phyloP scores from a whole-genome alignment of 1,140 invertebrate genomes.

The Neodiprion virginianus region DNA sequence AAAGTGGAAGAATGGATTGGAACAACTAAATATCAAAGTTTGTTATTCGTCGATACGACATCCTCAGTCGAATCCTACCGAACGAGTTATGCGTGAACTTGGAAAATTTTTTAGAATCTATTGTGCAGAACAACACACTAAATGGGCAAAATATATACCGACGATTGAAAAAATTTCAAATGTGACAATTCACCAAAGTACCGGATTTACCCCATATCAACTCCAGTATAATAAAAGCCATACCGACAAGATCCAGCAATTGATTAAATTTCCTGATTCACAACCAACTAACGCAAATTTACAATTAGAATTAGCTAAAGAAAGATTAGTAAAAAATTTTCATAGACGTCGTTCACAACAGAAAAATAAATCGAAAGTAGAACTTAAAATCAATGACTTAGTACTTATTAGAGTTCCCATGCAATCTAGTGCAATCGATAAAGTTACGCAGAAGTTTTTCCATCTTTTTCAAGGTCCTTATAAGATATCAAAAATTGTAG shows the following conservation, averaged over 20 bases:
- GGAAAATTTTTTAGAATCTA: conserved; percentile 24
- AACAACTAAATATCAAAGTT: conserved; percentile 20
- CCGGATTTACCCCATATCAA: conserved; percentile 25
- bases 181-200: conserved; percentile 26
- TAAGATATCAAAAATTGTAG: too few relatives aligned
- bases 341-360: background rate
- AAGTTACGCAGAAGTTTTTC: too few relatives aligned
- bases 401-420: conserved; percentile 6
- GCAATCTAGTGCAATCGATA: too few relatives aligned
- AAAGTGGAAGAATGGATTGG: conserved; percentile 21
- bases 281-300: background rate
- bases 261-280: background rate
- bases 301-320: conserved; percentile 2
- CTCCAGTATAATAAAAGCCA: conserved; percentile 26
- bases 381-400: background rate
- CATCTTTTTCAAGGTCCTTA: too few relatives aligned
- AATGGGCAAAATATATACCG: conserved; percentile 22
- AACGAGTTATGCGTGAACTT: conserved; percentile 27
- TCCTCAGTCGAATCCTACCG: conserved; percentile 27
- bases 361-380: conserved; percentile 3
- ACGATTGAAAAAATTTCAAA: conserved; percentile 20
- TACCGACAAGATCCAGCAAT: background rate
- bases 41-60: conserved; percentile 23
- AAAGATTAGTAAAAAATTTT: background rate
- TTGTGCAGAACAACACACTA: conserved; percentile 22